Evolutionary conservation across 2,888 invertebrate species (phyloP).

Genomic region (Brachypalpus laphriformis): DNA sequence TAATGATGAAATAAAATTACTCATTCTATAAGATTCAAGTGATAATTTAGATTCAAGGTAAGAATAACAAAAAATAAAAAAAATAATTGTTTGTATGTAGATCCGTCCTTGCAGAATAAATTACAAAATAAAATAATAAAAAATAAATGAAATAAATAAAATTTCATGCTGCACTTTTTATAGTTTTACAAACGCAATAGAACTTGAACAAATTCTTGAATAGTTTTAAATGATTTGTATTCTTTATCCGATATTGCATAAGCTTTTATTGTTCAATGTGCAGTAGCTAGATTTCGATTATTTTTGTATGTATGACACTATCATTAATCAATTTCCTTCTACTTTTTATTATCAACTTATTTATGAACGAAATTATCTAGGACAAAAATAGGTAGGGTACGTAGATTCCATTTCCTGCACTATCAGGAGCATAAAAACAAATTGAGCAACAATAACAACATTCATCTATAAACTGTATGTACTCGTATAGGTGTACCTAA

Average conservation of each 20-base stretch:
- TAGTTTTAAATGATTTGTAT: neutral
- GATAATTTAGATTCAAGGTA: too few species aligned
- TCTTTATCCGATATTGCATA: neutral
- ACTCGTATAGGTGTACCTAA: too few species aligned
- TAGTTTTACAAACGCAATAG: neutral
- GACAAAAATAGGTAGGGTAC: neutral
- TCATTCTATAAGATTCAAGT: too few species aligned
- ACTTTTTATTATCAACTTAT: neutral
- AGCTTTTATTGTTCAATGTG: neutral
- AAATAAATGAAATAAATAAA: neutral
- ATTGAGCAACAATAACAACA: neutral
- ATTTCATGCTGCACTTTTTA: too few species aligned
- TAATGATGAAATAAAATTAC: too few species aligned
- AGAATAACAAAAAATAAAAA: too few species aligned
- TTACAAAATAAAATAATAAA: neutral
- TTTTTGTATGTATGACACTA: neutral
- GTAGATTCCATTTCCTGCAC: neutral
- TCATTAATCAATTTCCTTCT: neutral
- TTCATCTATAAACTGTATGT: neutral
- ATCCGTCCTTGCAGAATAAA: constrained; percentile 14
- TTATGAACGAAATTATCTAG: neutral
- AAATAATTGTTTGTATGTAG: too few species aligned
- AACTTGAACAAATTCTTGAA: neutral
- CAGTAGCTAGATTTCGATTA: neutral
- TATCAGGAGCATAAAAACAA: neutral